A percentile compares a stretch with the other conserved stretches of the same genome.
phyloP scores from a whole-genome alignment of 2,113 vertebrate species.

The Phylloscopus whistleri region DNA sequence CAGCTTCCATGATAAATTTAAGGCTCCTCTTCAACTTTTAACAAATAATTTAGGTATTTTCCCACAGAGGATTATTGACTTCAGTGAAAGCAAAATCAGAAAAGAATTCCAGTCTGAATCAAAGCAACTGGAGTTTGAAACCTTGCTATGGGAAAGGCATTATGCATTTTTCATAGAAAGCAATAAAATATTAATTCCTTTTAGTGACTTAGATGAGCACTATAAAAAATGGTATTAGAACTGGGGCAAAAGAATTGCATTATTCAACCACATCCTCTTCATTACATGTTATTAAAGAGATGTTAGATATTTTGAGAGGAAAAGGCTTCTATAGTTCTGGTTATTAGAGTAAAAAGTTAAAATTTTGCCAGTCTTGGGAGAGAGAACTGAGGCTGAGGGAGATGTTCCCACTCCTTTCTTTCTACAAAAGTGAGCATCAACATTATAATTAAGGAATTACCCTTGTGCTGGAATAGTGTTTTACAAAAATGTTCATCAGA shows the following conservation, averaged over 20 bases:
- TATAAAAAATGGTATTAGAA: slow-evolving; percentile 14
- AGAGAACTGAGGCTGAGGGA: background rate
- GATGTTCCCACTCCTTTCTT: background rate
- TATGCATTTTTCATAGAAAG: slow-evolving; percentile 65
- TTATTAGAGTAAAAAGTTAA: slow-evolving; percentile 14
- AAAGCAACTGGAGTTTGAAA: background rate
- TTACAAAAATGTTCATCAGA: background rate
- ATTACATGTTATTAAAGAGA: slow-evolving; percentile 39
- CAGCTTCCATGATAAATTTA: background rate
- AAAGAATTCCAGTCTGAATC: background rate
- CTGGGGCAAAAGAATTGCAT: slow-evolving; percentile 17
- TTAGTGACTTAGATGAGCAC: slow-evolving; percentile 42
- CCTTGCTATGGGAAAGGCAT: background rate
- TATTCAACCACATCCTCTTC: slow-evolving; percentile 53
- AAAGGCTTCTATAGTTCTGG: background rate
- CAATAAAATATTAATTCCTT: slow-evolving; percentile 65
- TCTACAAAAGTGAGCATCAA: background rate
- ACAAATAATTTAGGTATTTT: background rate
- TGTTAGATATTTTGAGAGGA: background rate
- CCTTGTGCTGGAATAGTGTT: background rate
- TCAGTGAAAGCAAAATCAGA: background rate
- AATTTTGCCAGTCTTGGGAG: background rate
- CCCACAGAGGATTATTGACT: background rate
- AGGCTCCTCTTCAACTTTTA: background rate
- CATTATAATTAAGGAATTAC: background rate